These are phyloP conservation scores for Synanthedon vespiformis DNA, from an alignment of 2,888 invertebrate species.

Conservation along the genomic window DNA sequence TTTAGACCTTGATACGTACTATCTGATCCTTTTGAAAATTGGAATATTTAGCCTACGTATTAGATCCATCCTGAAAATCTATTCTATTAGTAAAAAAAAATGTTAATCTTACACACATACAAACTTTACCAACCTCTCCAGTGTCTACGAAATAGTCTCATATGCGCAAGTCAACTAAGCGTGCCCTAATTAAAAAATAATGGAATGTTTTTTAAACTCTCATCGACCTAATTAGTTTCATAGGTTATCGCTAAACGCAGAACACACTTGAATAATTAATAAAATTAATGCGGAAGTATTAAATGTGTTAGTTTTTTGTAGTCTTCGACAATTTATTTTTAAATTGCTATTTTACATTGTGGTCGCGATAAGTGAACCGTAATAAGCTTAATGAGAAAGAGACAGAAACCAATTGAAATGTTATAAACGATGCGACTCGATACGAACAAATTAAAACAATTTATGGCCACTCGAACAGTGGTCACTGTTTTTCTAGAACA, in stretches of 20 bases:
- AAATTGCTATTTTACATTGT: conserved; percentile 3
- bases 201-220: no score
- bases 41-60: no score
- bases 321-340: background rate
- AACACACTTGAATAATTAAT: background rate
- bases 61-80: no score
- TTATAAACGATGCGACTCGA: conserved; percentile 26
- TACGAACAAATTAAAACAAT: conserved; percentile 14
- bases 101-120: no score
- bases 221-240: background rate
- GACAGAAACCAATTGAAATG: conserved; percentile 27
- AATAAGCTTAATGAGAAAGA: conserved; percentile 51
- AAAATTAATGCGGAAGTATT: background rate
- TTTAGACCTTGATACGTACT: background rate
- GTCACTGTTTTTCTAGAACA: background rate
- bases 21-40: background rate
- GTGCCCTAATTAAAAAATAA: no score
- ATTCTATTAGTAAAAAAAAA: no score
- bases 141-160: no score
- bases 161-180: no score
- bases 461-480: background rate
- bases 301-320: background rate
- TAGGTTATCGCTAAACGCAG: background rate
- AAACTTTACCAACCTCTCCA: no score
- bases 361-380: conserved; percentile 24